These are phyloP conservation scores for Hyla sarda DNA, from an alignment of 2,113 vertebrate genomes.

Conservation along the genomic window DNA sequence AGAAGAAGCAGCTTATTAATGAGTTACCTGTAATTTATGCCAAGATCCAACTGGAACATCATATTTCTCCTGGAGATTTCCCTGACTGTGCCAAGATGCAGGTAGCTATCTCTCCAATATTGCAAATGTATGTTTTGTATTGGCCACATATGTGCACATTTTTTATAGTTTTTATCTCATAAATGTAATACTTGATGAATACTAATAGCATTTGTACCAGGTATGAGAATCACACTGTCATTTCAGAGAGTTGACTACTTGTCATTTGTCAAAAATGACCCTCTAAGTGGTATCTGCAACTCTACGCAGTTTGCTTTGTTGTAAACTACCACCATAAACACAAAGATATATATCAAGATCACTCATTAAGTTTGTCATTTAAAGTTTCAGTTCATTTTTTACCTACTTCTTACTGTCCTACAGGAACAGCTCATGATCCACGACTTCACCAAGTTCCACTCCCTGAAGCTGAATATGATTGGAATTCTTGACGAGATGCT, in stretches of 20 bases:
- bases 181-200: no score
- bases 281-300: not conserved
- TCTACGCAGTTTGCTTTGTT: not conserved
- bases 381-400: no score
- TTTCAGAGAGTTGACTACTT: not conserved
- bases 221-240: not conserved
- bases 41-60: conserved; percentile 89
- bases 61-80: conserved; percentile 91
- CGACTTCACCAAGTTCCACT: conserved; percentile 89
- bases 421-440: conserved; percentile 88
- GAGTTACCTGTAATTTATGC: conserved; percentile 88
- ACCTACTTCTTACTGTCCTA: not conserved
- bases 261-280: not conserved
- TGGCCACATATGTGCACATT: not conserved
- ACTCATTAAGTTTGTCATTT: no score
- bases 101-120: conserved; percentile 67
- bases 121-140: not conserved
- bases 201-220: not conserved
- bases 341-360: not conserved
- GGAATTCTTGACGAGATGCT: conserved; percentile 83
- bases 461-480: conserved; percentile 86
- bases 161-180: not conserved
- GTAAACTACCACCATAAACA: not conserved
- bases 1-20: conserved; percentile 89
- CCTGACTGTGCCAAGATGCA: conserved; percentile 92